Percentiles rank a stretch among this genome's conserved stretches.
phyloP scores from a whole-genome alignment of 2,888 invertebrate species.

The Ditylenchus weischeri region DNA sequence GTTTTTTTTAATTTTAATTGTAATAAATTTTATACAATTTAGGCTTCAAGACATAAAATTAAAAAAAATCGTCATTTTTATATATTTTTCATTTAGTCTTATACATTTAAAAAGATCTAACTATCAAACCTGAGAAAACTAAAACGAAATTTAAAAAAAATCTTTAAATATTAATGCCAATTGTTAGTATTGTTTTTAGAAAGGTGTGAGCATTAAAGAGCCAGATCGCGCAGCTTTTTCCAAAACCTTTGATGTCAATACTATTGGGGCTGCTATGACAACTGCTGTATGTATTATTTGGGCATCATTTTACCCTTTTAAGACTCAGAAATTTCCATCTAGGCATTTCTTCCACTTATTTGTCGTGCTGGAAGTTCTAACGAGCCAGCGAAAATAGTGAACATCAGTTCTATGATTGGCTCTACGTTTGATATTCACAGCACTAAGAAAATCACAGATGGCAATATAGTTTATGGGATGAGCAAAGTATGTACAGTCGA shows the following conservation, averaged over 20 bases:
- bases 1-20: neutral
- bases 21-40: neutral
- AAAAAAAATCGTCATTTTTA: too few species aligned
- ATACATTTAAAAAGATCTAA: too few species aligned
- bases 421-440: neutral
- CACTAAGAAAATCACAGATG: neutral
- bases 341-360: conserved; percentile 2
- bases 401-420: neutral
- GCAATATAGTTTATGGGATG: conserved; percentile 2
- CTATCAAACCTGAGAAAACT: too few species aligned
- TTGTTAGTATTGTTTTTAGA: too few species aligned
- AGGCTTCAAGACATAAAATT: neutral
- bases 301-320: too few species aligned
- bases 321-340: neutral
- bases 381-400: neutral
- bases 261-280: neutral
- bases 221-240: neutral
- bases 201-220: neutral
- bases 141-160: neutral
- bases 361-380: neutral
- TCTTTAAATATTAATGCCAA: too few species aligned
- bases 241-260: neutral
- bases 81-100: too few species aligned
- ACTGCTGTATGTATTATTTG: too few species aligned
- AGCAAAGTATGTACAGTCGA: neutral